Base-by-base conservation (phyloP, 64 coral and sea anemone genomes). In the Astreopora myriophthalma region DNA sequence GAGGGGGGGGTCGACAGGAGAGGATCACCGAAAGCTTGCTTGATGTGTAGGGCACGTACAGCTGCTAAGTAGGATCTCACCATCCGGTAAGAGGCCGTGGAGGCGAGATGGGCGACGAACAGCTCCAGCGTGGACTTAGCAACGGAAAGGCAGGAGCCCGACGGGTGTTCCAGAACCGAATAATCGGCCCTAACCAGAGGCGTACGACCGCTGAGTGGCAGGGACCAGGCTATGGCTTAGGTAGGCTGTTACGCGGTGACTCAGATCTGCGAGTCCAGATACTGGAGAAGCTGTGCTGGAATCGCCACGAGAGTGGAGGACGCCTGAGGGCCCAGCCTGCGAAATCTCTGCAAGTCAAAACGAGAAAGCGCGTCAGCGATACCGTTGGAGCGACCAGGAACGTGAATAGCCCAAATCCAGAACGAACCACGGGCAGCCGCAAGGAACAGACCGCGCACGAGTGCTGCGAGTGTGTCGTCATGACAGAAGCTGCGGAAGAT, bases 291-390 rank as follows among this genome's bases (percentile, higher is more conserved):
- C 11, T 37, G 46, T 22, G 39, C 5, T 6, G 39, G 32, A 1
- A 75, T 74, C 22, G 48, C 10, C 12, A n/a, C 39, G 2, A 27
- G 70, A 10, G 42, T 8, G 12, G 1, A 10, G 10, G 23, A 16
- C 0, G 86, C 42, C 1, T 7, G n/a, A 1, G 73, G 49, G 5
- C 48, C 74, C n/a, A 63, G 57, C 23, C 26, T 17, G 26, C 48
- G 29, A 31, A 79, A 89, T 17, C 38, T 24, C 74, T 79, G 51
- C 20, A 35, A 27, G 31, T 77, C 33, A 3, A 76, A 75, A 20
- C 29, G 30, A 57, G 72, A 76, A 12, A 89, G 31, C 4, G 71
- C 86, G 23, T 89, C 86, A 89, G 86, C 86, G 10, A 89, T 40
- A 8, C 5, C 8, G 8, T 89, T 89, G 3, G 2, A 22, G 13